These are phyloP conservation scores for Delphinapterus leucas DNA, from an alignment of 2,113 vertebrate species.

Conservation along the genomic window DNA sequence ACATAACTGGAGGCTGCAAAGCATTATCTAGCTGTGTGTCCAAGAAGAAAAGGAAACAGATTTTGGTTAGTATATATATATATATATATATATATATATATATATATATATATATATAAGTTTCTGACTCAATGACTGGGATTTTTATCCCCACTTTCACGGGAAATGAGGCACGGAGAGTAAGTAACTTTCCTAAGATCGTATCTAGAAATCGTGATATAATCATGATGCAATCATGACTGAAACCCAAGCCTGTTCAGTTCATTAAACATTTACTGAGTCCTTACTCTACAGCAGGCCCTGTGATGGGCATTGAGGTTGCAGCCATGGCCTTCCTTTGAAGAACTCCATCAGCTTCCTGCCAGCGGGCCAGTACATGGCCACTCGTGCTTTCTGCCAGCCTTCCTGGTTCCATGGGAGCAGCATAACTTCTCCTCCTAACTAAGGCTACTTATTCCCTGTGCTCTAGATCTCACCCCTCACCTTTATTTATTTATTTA, in stretches of 20 bases:
- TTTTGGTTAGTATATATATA: neutral
- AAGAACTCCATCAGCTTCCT: neutral
- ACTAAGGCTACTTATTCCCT: neutral
- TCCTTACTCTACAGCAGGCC: neutral
- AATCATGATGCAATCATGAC: neutral
- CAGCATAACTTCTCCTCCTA: neutral
- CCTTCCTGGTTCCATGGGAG: neutral
- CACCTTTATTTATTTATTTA: neutral
- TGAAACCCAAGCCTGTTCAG: neutral
- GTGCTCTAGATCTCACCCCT: neutral
- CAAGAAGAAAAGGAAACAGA: neutral
- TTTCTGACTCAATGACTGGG: neutral
- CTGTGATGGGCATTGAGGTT: neutral
- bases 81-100: neutral
- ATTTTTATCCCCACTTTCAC: conserved; percentile 15
- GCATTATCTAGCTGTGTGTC: neutral
- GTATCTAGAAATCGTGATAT: neutral
- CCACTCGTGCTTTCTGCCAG: neutral
- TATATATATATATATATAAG: neutral
- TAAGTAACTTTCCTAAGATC: neutral
- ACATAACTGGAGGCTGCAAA: neutral
- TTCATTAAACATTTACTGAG: neutral
- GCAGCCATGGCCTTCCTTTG: neutral
- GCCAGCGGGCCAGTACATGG: neutral
- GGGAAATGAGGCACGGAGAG: neutral